Percentiles rank a stretch among this genome's conserved stretches.
Evolutionary conservation across 2,797 vertebrate genomes (phyloP).

Genomic region (Chloroceryle inda): DNA sequence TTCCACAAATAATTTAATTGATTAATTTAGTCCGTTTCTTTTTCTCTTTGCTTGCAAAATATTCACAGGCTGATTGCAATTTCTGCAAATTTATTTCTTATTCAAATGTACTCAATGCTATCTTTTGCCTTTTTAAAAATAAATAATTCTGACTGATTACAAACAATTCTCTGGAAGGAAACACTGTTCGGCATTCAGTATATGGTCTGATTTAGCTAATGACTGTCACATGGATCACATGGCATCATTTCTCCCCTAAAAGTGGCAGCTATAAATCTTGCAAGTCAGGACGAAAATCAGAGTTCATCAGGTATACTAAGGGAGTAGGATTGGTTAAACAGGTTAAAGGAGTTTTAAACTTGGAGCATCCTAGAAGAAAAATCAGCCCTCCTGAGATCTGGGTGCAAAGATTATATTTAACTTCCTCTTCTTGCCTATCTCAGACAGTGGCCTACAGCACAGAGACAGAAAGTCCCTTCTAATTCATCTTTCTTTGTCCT

Average conservation of each 20-base stretch:
- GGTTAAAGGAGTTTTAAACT: background rate
- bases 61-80: constrained; percentile 28
- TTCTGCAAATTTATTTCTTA: constrained; percentile 54
- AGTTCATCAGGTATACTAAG: background rate
- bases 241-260: background rate
- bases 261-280: background rate
- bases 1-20: constrained; percentile 39
- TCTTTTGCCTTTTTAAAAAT: constrained; percentile 43
- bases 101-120: constrained; percentile 40
- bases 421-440: background rate
- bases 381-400: background rate
- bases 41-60: constrained; percentile 28
- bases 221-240: background rate
- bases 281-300: background rate
- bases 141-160: constrained; percentile 56
- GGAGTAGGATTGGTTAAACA: background rate
- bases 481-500: background rate
- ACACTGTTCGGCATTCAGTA: constrained; percentile 31
- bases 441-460: background rate
- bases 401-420: background rate
- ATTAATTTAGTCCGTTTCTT: constrained; percentile 33
- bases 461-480: background rate
- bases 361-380: background rate
- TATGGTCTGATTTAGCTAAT: constrained; percentile 38
- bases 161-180: constrained; percentile 11